A percentile compares a stretch with the other conserved stretches of the same genome.
Evolutionary conservation across 2,888 invertebrate species (phyloP).

Genomic region (Omphaloscelis lunosa): DNA sequence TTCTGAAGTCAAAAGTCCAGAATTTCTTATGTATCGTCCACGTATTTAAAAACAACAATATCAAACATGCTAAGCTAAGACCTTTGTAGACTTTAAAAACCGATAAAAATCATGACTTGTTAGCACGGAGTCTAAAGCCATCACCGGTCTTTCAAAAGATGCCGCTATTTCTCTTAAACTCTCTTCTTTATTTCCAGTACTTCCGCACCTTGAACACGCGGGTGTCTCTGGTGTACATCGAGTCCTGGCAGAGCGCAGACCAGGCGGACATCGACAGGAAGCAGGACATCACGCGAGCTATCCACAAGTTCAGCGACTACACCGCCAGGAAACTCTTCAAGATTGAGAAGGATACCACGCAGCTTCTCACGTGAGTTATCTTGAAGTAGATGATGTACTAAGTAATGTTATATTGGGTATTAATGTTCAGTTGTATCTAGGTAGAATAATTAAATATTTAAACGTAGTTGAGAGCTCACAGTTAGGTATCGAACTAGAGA

Average conservation of each 20-base stretch:
- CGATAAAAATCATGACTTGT: background rate
- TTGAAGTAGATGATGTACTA: no score
- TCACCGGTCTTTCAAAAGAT: background rate
- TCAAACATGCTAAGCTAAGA: background rate
- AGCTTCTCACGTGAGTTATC: conserved; percentile 95
- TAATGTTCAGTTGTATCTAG: background rate
- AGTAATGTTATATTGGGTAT: no score
- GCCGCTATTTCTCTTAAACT: background rate
- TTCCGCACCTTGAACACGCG: conserved; percentile 98
- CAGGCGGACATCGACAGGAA: conserved; percentile 95
- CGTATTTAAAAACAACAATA: background rate
- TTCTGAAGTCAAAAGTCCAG: background rate
- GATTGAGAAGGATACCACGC: conserved; percentile 97
- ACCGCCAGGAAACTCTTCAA: conserved; percentile 96
- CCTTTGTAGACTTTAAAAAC: background rate
- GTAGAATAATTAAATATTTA: background rate
- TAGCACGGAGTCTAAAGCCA: background rate
- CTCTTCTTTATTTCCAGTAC: conserved; percentile 91
- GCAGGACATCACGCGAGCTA: conserved; percentile 96
- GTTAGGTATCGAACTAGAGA: background rate
- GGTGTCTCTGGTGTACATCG: conserved; percentile 98
- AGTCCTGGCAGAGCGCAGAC: conserved; percentile 98
- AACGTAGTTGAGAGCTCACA: background rate
- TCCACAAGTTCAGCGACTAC: conserved; percentile 98
- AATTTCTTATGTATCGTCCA: background rate